phyloP scores from a whole-genome alignment of 2,113 vertebrate species.

The Porphyrio hochstetteri region DNA sequence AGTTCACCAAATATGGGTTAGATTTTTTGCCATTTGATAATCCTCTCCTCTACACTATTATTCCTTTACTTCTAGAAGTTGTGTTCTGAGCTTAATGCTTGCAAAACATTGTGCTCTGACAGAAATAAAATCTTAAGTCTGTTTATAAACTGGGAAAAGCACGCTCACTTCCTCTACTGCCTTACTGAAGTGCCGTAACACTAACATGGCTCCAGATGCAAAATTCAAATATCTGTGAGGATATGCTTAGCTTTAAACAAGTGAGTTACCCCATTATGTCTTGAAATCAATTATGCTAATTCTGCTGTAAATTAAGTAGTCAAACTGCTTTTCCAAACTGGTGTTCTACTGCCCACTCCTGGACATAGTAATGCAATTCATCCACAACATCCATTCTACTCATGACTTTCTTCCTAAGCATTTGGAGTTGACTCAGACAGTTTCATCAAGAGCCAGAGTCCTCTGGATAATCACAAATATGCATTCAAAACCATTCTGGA shows the following conservation, averaged over 20 bases:
- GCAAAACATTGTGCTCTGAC: background rate
- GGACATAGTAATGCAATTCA: background rate
- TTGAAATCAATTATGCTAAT: conserved; percentile 15
- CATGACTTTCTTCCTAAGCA: background rate
- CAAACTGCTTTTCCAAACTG: background rate
- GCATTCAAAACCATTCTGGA: background rate
- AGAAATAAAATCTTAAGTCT: background rate
- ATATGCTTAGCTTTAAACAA: background rate
- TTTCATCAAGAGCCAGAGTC: background rate
- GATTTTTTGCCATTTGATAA: background rate
- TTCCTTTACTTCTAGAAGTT: background rate
- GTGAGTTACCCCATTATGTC: background rate
- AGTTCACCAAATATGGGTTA: background rate
- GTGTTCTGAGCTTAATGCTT: background rate
- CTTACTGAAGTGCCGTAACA: background rate
- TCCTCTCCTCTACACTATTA: background rate
- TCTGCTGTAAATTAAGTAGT: background rate
- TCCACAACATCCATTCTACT: background rate
- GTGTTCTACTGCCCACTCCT: conserved; percentile 55
- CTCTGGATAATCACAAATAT: background rate
- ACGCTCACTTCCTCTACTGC: background rate
- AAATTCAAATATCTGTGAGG: background rate
- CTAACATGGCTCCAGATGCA: background rate
- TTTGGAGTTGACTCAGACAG: background rate
- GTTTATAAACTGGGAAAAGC: background rate